These are phyloP conservation scores for Camelus bactrianus DNA, from an alignment of 2,113 vertebrate genomes.

Conservation along the genomic window DNA sequence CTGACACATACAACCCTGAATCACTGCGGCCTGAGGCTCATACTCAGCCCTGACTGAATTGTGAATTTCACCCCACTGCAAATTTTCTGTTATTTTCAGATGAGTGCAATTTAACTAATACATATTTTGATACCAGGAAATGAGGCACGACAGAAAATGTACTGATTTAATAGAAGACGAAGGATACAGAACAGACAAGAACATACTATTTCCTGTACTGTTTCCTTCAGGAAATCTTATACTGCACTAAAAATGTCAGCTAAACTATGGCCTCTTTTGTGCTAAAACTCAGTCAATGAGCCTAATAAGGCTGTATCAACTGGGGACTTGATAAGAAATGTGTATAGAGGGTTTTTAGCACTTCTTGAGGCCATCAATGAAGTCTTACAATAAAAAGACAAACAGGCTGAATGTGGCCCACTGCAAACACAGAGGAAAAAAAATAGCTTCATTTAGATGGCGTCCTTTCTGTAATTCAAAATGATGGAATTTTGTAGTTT, in stretches of 20 bases:
- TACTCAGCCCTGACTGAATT: neutral
- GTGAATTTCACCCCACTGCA: neutral
- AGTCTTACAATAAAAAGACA: constrained; percentile 1
- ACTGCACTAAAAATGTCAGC: neutral
- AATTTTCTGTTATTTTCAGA: constrained; percentile 42
- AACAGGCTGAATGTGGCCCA: neutral
- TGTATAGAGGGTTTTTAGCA: neutral
- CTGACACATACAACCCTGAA: constrained; percentile 17
- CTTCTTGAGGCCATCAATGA: neutral
- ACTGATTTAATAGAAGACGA: constrained; percentile 29
- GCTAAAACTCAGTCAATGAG: neutral
- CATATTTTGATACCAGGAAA: constrained; percentile 30
- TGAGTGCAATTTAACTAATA: constrained; percentile 16
- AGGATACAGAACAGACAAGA: neutral
- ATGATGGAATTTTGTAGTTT: neutral
- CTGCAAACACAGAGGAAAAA: neutral
- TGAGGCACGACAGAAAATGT: neutral
- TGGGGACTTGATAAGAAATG: neutral
- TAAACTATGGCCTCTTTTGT: neutral
- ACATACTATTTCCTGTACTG: neutral
- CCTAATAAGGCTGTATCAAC: neutral
- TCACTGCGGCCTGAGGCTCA: neutral
- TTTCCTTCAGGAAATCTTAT: constrained; percentile 23
- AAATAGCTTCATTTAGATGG: neutral
- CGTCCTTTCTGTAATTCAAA: neutral